phyloP scores from a whole-genome alignment of 2,888 invertebrate genomes.

The Eucriotettix oculatus region DNA sequence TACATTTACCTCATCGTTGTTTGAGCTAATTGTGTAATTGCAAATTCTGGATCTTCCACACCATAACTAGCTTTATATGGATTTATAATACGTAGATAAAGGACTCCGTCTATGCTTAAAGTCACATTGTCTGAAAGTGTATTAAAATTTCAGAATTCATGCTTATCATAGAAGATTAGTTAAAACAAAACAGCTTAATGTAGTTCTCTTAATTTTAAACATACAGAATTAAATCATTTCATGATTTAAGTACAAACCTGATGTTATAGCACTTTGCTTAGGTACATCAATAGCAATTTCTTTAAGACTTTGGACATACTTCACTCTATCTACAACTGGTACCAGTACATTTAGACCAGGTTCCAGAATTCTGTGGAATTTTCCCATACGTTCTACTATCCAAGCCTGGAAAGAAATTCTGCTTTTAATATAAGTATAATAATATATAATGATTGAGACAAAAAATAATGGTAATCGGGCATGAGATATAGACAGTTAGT shows the following conservation, averaged over 20 bases:
- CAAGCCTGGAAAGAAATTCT: constrained; percentile 48
- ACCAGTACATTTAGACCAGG: constrained; percentile 88
- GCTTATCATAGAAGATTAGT: not conserved
- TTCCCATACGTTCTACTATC: constrained; percentile 97
- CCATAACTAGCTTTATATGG: constrained; percentile 94
- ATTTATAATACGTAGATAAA: constrained; percentile 85
- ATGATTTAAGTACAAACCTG: constrained; percentile 28
- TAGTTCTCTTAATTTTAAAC: not conserved
- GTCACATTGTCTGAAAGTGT: constrained; percentile 75
- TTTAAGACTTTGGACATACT: constrained; percentile 95
- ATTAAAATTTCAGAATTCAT: constrained; percentile 1
- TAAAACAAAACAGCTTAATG: not conserved
- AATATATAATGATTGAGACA: no score
- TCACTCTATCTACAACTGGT: constrained; percentile 81
- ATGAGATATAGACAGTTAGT: no score
- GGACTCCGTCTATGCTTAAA: constrained; percentile 87
- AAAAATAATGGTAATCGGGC: no score
- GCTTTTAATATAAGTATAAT: no score
- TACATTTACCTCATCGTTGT: constrained; percentile 77
- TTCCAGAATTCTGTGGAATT: constrained; percentile 80
- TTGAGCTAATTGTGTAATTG: constrained; percentile 95
- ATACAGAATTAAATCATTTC: not conserved
- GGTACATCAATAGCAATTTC: constrained; percentile 99
- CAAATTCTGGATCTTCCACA: constrained; percentile 98
- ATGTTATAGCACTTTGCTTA: constrained; percentile 93